phyloP scores from a whole-genome alignment of 2,888 invertebrate genomes.

The Drosophila putrida region DNA sequence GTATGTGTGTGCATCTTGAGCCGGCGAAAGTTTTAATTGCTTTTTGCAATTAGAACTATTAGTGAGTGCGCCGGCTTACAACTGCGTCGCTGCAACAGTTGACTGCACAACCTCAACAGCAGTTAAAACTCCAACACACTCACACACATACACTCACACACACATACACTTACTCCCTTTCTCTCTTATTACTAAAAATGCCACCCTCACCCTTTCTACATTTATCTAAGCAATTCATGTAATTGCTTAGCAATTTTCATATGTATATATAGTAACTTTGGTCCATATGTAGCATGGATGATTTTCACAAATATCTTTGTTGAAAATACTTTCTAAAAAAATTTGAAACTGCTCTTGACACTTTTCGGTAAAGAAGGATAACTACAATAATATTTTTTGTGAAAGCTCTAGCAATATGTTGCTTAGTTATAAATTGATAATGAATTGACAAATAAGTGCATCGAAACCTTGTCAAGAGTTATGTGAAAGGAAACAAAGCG shows the following conservation, averaged over 20 bases:
- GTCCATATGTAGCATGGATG: constrained; percentile 39
- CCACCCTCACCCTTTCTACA: constrained; percentile 8
- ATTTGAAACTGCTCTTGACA: constrained; percentile 23
- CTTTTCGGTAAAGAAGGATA: background rate
- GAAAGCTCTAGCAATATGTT: too few relatives aligned
- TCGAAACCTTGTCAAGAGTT: too few relatives aligned
- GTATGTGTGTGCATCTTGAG: constrained; percentile 69
- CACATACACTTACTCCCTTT: background rate
- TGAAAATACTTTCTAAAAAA: constrained; percentile 3
- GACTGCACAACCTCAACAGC: constrained; percentile 74
- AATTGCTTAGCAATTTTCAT: constrained; percentile 78
- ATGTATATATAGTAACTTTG: constrained; percentile 28
- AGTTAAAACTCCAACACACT: constrained; percentile 42
- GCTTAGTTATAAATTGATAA: too few relatives aligned
- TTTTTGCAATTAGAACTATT: constrained; percentile 81
- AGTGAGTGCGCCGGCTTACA: constrained; percentile 74
- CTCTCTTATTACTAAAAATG: background rate
- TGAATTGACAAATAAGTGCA: too few relatives aligned
- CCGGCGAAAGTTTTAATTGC: constrained; percentile 78
- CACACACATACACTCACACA: background rate
- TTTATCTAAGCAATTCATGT: constrained; percentile 73
- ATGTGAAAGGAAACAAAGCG: too few relatives aligned
- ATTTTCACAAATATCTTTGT: constrained; percentile 60
- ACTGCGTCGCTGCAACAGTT: constrained; percentile 71
- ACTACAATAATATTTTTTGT: background rate